Evolutionary conservation across 2,113 vertebrate species (phyloP), one percentile per base, ranked within the genome.

Genomic region (Chaetodon auriga): DNA sequence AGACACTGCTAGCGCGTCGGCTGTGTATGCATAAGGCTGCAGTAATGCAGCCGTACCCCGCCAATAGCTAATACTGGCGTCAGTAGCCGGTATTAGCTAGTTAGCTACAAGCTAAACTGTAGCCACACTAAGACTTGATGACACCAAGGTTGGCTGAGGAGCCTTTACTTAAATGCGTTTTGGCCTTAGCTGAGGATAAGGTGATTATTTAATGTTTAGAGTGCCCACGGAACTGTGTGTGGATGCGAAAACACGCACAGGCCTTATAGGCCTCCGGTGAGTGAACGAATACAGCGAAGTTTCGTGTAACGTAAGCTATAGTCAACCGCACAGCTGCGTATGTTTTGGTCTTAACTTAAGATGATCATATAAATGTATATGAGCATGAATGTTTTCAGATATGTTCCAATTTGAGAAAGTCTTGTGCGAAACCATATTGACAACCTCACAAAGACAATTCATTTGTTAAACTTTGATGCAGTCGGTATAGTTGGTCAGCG

Each of bases 201-300:
- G 12, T 55, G 25, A 5, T 62, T 12, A 46, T 64, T 74, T 46
- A 0, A 1, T 11, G 10, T 43, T n/a, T 18, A 10, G 16, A 36
- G 16, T 8, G n/a, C 0, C 5, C 21, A 62, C 15, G 49, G 71
- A 69, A 76, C 74, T 84, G 91, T 90, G 60, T 87, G 85, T 82
- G 79, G 78, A 79, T 68, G 51, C 54, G 78, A 74, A 86, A 86
- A 84, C 55, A 71, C 68, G 84, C 55, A 64, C 81, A 90, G 95
- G 95, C 94, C 94, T 63, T 77, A 68, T 71, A 90, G 94, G 94
- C 95, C 95, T 85, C 81, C 66, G 75, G 69, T 74, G n/a, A 70
- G 70, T 36, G 51, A 53, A 81, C 60, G 75, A 81, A 84, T 54
- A 63, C 60, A 68, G 58, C 68, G 7, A 65, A 70, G 55, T 83